These are phyloP conservation scores for Panopea generosa DNA, from an alignment of 2,888 invertebrate genomes.

Conservation along the genomic window DNA sequence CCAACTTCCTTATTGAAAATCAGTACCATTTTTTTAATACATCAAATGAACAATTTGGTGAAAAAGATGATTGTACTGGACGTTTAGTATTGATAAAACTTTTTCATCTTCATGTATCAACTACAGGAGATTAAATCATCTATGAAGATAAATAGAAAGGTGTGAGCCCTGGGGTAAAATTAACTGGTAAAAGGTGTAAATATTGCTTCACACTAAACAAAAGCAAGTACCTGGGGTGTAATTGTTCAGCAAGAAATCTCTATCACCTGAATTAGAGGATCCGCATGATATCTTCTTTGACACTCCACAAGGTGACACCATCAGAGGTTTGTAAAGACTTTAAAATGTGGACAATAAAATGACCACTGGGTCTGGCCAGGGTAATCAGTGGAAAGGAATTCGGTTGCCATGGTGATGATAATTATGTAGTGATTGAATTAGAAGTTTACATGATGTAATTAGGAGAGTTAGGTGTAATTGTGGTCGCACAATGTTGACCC, in stretches of 20 bases:
- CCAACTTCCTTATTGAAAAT: no score
- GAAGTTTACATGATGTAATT: conserved; percentile 65
- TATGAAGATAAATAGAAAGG: neutral
- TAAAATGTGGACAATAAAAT: conserved; percentile 59
- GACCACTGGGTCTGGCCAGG: conserved; percentile 52
- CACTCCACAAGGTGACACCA: conserved; percentile 33
- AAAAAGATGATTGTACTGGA: no score
- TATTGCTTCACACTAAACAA: conserved; percentile 55
- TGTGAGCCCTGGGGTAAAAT: conserved; percentile 48
- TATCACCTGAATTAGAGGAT: conserved; percentile 29
- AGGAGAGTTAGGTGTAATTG: conserved; percentile 49
- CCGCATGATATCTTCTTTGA: conserved; percentile 15
- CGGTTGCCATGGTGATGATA: conserved; percentile 60
- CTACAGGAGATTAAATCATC: no score
- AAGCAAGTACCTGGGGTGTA: conserved; percentile 11
- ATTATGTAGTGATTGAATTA: conserved; percentile 63
- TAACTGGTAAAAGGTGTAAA: conserved; percentile 42
- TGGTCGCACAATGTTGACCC: neutral
- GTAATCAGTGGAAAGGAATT: conserved; percentile 66
- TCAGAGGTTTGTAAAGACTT: conserved; percentile 51
- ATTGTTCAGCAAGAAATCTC: conserved; percentile 21
- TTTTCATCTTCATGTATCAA: no score
- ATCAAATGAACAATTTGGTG: no score
- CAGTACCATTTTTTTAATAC: no score
- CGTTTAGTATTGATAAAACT: no score